These are phyloP conservation scores for Trachelus tabidus DNA, from an alignment of 2,888 invertebrate species.

Conservation along the genomic window DNA sequence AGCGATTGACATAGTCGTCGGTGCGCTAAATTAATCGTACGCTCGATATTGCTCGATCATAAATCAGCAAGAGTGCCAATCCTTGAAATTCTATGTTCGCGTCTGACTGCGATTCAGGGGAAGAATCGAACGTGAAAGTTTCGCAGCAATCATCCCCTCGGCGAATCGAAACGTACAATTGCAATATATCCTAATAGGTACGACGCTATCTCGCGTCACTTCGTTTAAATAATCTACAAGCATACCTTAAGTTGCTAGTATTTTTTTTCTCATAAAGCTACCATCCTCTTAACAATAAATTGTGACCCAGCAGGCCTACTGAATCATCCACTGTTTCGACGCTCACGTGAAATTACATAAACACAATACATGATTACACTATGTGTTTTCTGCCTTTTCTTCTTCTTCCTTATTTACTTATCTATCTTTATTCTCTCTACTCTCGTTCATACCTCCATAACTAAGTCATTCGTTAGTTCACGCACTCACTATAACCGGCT, in stretches of 20 bases:
- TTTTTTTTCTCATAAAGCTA: slow-evolving; percentile 23
- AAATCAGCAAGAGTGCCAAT: no score
- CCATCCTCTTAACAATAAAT: slow-evolving; percentile 14
- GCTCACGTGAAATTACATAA: not conserved
- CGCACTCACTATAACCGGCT: not conserved
- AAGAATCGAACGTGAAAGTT: not conserved
- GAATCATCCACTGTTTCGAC: not conserved
- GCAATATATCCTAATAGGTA: not conserved
- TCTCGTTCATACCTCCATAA: not conserved
- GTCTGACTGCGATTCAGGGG: not conserved
- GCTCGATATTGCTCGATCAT: not conserved
- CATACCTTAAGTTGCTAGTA: slow-evolving; percentile 36
- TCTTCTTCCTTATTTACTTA: not conserved
- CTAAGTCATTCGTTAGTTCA: not conserved
- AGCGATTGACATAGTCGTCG: slow-evolving; percentile 16
- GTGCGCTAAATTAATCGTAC: slow-evolving; percentile 8
- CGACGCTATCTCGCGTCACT: not conserved
- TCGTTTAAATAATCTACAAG: slow-evolving; percentile 42
- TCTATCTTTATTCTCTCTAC: not conserved
- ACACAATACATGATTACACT: not conserved
- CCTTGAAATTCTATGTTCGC: not conserved
- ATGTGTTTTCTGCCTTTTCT: not conserved
- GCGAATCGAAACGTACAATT: not conserved
- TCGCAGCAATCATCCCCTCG: not conserved
- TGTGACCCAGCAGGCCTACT: slow-evolving; percentile 9